Evolutionary conservation across 2,888 invertebrate species (phyloP).

Genomic region (Nesidiocoris tenuis): DNA sequence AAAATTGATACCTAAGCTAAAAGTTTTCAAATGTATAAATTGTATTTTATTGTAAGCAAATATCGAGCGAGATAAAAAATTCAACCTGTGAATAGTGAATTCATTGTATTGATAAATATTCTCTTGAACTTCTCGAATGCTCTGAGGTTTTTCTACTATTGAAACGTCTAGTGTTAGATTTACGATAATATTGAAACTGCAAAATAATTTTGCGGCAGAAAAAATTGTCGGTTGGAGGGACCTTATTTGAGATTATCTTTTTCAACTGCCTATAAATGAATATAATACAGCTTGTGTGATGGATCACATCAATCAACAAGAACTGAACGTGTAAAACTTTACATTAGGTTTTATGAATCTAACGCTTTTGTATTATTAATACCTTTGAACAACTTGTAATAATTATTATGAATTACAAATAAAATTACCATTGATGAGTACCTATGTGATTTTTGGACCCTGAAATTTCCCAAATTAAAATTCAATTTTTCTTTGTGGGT

Average conservation of each 20-base stretch:
- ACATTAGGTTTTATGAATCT: slow-evolving; percentile 10
- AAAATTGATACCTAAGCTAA: no score
- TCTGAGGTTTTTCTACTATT: no score
- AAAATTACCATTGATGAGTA: slow-evolving; percentile 20
- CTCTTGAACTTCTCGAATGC: no score
- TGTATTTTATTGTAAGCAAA: no score
- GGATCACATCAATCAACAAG: slow-evolving; percentile 15
- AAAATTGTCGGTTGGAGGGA: slow-evolving; percentile 26
- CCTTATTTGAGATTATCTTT: slow-evolving; percentile 34
- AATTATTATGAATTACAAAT: slow-evolving; percentile 14
- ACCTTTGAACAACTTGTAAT: slow-evolving; percentile 8
- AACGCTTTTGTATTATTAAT: slow-evolving; percentile 35
- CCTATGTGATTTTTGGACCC: no score
- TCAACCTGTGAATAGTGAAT: no score
- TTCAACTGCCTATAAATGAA: not conserved
- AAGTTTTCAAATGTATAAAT: no score
- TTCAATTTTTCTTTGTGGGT: no score
- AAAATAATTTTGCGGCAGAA: not conserved
- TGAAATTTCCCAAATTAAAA: no score
- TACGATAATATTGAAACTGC: not conserved
- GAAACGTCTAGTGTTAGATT: not conserved
- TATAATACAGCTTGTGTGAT: not conserved
- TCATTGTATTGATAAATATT: no score
- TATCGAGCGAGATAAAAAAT: no score
- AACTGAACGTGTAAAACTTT: slow-evolving; percentile 18